Evolutionary conservation across 1,140 invertebrate species (phyloP).

Genomic region (Mya arenaria): DNA sequence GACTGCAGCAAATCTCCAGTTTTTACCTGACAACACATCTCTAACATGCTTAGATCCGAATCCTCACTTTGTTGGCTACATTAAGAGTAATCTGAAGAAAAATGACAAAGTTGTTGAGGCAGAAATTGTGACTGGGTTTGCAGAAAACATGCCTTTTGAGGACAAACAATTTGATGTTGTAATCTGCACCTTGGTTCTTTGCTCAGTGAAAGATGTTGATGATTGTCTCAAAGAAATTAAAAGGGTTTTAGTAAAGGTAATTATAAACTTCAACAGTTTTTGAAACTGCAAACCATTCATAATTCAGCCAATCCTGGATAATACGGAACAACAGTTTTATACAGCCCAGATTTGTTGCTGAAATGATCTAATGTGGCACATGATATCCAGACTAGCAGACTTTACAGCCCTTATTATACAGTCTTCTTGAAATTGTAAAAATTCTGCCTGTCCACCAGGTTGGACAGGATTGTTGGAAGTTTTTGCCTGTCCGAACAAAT

Average conservation of each 20-base stretch:
- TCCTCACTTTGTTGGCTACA: constrained; percentile 34
- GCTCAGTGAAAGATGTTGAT: constrained; percentile 15
- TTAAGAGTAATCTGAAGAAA: constrained; percentile 30
- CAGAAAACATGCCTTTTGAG: constrained; percentile 36
- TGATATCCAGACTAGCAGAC: too few species aligned
- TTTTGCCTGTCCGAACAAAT: too few species aligned
- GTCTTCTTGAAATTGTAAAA: too few species aligned
- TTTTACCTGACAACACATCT: constrained; percentile 20
- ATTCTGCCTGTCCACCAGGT: too few species aligned
- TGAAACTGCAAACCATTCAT: too few species aligned
- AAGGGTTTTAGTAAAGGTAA: constrained; percentile 42
- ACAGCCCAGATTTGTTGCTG: too few species aligned
- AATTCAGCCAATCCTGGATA: too few species aligned
- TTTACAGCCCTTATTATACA: too few species aligned
- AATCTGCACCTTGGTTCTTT: constrained; percentile 40
- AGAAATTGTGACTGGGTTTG: constrained; percentile 30
- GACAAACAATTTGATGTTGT: constrained; percentile 37
- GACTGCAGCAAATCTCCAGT: constrained; percentile 37
- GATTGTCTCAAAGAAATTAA: constrained; percentile 29
- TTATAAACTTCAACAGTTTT: too few species aligned
- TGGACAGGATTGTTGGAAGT: too few species aligned
- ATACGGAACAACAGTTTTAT: too few species aligned
- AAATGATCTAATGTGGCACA: too few species aligned
- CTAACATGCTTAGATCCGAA: constrained; percentile 42
- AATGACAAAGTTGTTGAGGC: constrained; percentile 10